Percentiles rank a stretch among this genome's conserved stretches.
phyloP scores from a whole-genome alignment of 2,797 vertebrate species.

The Delichon dasypus region DNA sequence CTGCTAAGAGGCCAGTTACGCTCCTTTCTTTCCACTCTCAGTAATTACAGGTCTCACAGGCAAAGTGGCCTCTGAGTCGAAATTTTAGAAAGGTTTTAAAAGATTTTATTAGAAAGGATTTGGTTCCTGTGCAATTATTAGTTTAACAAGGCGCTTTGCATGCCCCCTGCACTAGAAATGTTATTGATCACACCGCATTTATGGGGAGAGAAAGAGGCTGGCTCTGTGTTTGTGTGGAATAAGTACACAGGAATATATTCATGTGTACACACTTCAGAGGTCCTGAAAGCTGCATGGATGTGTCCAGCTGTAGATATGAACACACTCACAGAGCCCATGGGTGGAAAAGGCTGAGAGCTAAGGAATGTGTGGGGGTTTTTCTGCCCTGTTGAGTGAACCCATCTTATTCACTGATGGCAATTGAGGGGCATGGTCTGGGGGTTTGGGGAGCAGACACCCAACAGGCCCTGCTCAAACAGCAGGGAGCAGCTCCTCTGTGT shows the following conservation, averaged over 20 bases:
- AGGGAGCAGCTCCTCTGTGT: not conserved
- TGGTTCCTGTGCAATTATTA: slow-evolving; percentile 42
- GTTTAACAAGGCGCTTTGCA: slow-evolving; percentile 43
- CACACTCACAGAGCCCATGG: fast-evolving
- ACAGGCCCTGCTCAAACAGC: not conserved
- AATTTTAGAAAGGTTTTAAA: slow-evolving; percentile 52
- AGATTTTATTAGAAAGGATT: slow-evolving; percentile 57
- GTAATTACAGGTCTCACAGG: slow-evolving; percentile 27
- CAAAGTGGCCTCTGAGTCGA: slow-evolving; percentile 7
- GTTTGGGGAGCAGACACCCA: not conserved
- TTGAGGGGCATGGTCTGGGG: not conserved
- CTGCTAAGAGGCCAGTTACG: not conserved
- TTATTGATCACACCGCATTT: slow-evolving; percentile 32
- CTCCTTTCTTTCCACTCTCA: slow-evolving; percentile 10
- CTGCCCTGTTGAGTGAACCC: not conserved
- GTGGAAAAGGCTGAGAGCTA: not conserved
- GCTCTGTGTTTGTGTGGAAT: not conserved
- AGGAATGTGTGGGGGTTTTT: not conserved
- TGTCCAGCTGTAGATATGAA: not conserved
- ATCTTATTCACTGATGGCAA: not conserved
- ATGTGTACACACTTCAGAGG: not conserved
- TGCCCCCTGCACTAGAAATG: not conserved
- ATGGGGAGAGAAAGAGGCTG: not conserved
- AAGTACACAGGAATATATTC: not conserved
- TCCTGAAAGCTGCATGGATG: not conserved